Base-by-base conservation (phyloP, 2,888 invertebrate genomes). In the Pediacus dermestoides region DNA sequence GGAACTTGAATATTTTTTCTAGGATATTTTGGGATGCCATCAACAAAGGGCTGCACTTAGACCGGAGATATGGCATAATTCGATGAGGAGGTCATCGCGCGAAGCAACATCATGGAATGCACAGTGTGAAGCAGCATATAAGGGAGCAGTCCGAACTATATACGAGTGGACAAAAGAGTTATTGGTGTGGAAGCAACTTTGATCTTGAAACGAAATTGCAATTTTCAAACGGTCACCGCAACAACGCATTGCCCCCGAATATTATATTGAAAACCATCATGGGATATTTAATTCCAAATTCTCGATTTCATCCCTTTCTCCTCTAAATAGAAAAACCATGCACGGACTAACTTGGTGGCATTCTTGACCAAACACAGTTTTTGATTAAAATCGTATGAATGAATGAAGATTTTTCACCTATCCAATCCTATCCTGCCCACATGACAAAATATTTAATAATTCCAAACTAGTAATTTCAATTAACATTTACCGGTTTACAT, bases 121-220 rank as follows among this genome's bases (percentile, higher is more conserved):
- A 40, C 32, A 38, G 41, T 34, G 21, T 28, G 28, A 28, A 34
- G 34, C 25, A 37, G 36, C n/a, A n/a, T n/a, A n/a, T n/a, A n/a
- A 38, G 41, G 40, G 41, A 34, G 42, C 36, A 39, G 42, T 37
- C 43, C 42, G 40, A 10, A 18, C 6, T 18, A 18, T 18, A 18
- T 54, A 43, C 41, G 45, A 36, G 47, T 57, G 63, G 63, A 67
- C 67, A 67, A 67, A 67, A 60, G 63, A 56, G 52, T 57, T 61
- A 58, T 46, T 60, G 62, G 61, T 49, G 59, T 55, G 65, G 64
- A 66, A 66, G 60, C 60, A 64, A 64, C 67, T 67, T 66, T 67
- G 67, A 67, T 67, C 67, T 64, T 53, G 63, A 60, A 63, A 62
- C 64, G 65, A 66, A 67, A 66, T 67, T 67, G 66, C 66, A 64